A percentile compares a stretch with the other conserved stretches of the same genome.
phyloP scores from a whole-genome alignment of 2,113 vertebrate genomes.

The Junco hyemalis region DNA sequence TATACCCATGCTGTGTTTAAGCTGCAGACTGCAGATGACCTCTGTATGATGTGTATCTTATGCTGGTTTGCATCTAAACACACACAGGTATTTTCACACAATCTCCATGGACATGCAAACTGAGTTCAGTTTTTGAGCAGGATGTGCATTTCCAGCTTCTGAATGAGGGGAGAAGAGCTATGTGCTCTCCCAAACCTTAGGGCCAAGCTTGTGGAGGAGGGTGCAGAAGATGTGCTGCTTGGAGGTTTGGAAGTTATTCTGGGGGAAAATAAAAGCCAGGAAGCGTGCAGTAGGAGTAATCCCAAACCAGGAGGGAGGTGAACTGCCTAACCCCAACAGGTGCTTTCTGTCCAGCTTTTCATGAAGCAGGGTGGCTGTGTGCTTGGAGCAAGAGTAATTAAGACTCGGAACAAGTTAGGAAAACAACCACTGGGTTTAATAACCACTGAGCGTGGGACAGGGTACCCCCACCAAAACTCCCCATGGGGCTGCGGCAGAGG shows the following conservation, averaged over 20 bases:
- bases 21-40: background rate
- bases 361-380: background rate
- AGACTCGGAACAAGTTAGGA: slow-evolving; percentile 20
- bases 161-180: background rate
- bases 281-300: background rate
- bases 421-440: slow-evolving; percentile 39
- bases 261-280: background rate
- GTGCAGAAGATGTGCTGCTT: background rate
- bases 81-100: background rate
- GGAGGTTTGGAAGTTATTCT: background rate
- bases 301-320: background rate
- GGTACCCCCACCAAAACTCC: background rate
- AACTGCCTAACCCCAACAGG: slow-evolving; percentile 30
- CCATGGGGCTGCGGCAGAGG: rapidly evolving
- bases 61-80: background rate
- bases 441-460: background rate
- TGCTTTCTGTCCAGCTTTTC: slow-evolving; percentile 41
- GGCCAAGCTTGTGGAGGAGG: background rate
- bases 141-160: background rate
- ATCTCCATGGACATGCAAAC: background rate
- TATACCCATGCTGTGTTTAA: background rate
- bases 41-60: background rate
- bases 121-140: background rate
- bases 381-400: slow-evolving; percentile 42
- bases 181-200: background rate